Conservation (phyloP, 1,140 invertebrate species). For the Agrilus planipennis region DNA sequence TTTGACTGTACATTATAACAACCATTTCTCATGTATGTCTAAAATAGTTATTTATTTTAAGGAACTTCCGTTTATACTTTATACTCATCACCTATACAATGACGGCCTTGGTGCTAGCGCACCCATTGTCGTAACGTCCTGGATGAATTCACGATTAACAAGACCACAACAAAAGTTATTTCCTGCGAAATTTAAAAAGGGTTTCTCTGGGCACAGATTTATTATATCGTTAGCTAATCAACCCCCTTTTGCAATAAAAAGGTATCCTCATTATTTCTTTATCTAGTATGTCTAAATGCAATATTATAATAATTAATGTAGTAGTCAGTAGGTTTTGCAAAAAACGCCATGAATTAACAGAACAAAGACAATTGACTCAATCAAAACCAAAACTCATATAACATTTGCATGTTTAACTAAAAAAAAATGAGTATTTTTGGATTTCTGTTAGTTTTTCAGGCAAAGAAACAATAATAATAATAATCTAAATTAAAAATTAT, state of each 20-base stretch:
- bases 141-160: slow-evolving; percentile 47
- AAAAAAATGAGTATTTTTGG: too few relatives aligned
- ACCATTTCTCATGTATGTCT: slow-evolving; percentile 49
- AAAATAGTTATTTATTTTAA: slow-evolving; percentile 50
- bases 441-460: too few relatives aligned
- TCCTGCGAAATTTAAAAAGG: slow-evolving; percentile 48
- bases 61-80: slow-evolving; percentile 45
- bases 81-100: slow-evolving; percentile 51
- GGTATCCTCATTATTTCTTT: too few relatives aligned
- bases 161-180: slow-evolving; percentile 48
- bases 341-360: too few relatives aligned
- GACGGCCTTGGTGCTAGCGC: slow-evolving; percentile 54
- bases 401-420: slow-evolving; percentile 3
- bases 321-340: too few relatives aligned
- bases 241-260: slow-evolving; percentile 56
- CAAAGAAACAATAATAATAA: too few relatives aligned
- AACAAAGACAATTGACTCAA: too few relatives aligned
- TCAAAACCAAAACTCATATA: background rate
- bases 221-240: slow-evolving; percentile 49
- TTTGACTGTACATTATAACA: slow-evolving; percentile 45
- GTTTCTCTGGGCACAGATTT: slow-evolving; percentile 58
- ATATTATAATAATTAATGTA: too few relatives aligned
- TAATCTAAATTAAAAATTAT: too few relatives aligned
- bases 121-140: slow-evolving; percentile 51
- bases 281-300: too few relatives aligned